These are phyloP conservation scores for Tenualosa ilisha DNA, from an alignment of 2,797 vertebrate genomes.

Conservation along the genomic window DNA sequence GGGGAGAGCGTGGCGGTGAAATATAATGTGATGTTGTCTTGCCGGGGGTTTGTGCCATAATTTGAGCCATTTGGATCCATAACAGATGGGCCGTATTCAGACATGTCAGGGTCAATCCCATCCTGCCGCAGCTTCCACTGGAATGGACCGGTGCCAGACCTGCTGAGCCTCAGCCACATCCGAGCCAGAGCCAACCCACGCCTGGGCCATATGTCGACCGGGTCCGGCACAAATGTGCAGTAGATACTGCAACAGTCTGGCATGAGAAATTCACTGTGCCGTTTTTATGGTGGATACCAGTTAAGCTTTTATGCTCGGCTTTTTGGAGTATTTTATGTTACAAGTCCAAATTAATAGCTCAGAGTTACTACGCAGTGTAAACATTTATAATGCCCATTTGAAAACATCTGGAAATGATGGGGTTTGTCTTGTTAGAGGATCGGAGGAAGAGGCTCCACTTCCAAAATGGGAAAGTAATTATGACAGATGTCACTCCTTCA, in stretches of 20 bases:
- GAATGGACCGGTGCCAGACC: background rate
- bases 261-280: constrained; percentile 48
- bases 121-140: background rate
- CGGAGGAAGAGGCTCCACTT: constrained; percentile 40
- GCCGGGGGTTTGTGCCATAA: constrained; percentile 16
- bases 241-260: background rate
- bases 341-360: constrained; percentile 52
- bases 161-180: background rate
- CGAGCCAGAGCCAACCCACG: background rate
- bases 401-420: constrained; percentile 61
- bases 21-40: background rate
- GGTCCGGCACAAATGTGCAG: background rate
- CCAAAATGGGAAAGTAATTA: constrained; percentile 43
- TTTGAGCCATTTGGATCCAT: constrained; percentile 47
- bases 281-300: constrained; percentile 53
- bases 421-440: constrained; percentile 57
- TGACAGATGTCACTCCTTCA: constrained; percentile 56
- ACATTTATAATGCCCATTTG: constrained; percentile 63
- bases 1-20: background rate
- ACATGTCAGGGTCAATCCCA: constrained; percentile 37
- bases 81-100: constrained; percentile 54
- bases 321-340: constrained; percentile 52
- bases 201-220: background rate
- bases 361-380: constrained; percentile 61
- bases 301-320: constrained; percentile 46